Evolutionary conservation across 2,113 vertebrate species (phyloP), one percentile per base, ranked within the genome.

Genomic region (Uria lomvia): DNA sequence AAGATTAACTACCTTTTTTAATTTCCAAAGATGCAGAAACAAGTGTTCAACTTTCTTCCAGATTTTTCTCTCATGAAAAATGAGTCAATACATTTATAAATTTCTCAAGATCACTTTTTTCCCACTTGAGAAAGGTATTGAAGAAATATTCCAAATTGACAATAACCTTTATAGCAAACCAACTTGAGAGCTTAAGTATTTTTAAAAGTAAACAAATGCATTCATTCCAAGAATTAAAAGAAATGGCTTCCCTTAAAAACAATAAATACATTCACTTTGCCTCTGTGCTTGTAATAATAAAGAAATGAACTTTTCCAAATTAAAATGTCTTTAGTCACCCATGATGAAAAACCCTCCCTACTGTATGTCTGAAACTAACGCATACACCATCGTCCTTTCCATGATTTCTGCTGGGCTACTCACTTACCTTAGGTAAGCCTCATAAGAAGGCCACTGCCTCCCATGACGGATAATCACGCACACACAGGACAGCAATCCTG

Each of bases 391-490:
- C 23, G 59, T 13, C 18, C 9, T 66, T 53, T 5, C 45, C 73
- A 43, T 0, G 5, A 18, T 6, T 73, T 45, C 34, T 63, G 66
- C 45, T 62, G 72, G 49, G 71, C 63, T 56, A 15, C 55, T 83
- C 86, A 97, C 96, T 97, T 96, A 97, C 95, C 95, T 95, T 88
- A 34, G 1, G 2, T 12, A 52, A 81, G 91, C 30, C 85, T 79
- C 36, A 0, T 0, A 56, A 73, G n/a, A 52, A 32, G 62, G 86
- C 43, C 66, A 82, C 14, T 75, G 91, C 78, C 88, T 55, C 78
- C 59, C 40, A 8, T 9, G 72, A 42, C 5, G 80, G 79, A n/a
- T 36, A 66, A 26, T 76, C 45, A 68, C 32, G 3, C 78, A 22
- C 3, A 3, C 18, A 30, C 21, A 88, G 88, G 40, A 67, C 66